Base-by-base conservation (phyloP, 2,113 vertebrate species). In the Neolamprologus tretocephalus region DNA sequence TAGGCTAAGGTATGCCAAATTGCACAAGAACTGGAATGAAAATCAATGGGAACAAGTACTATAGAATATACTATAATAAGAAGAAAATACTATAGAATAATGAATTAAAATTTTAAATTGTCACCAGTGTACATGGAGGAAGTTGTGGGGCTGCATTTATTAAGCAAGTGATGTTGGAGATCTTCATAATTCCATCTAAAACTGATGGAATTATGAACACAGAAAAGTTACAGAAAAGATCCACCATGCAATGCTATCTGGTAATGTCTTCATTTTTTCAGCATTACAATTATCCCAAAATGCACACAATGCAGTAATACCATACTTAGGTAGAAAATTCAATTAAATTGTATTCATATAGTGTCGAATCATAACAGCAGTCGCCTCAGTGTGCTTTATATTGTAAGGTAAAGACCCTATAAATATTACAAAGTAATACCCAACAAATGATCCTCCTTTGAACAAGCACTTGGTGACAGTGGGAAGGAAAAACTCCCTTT, bases 401-500 rank as follows among this genome's bases (percentile, higher is more conserved):
- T 66, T 66, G 10, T 66, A 66, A n/a, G 0, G 61, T 66, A 66
- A 66, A 63, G 58, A 35, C 9, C 17, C 17, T 63, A 12, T n/a
- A 63, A 63, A 5, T 35, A 63, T 63, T 66, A 35, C 17, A 66
- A 66, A n/a, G 61, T 66, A n/a, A 66, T 11, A 12, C 4, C 4
- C 61, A 66, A 66, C 17, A 63, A n/a, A 35, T n/a, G 17, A n/a
- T 35, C 17, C 9, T 63, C 58, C 61, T 66, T 35, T 37, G 61
- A 61, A n/a, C 61, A 66, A n/a, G 10, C 17, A 66, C 58, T 35
- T 63, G 17, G 61, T 66, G 61, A 66, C 31, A 66, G 31, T 66
- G 61, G 17, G 6, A 3, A 66, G 6, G 17, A 66, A 66, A 63
- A 66, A 35, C 61, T 66, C 31, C 17, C 61, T 37, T 37, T 66